Base-by-base conservation (phyloP, 2,113 vertebrate species). In the Pedionomus torquatus region DNA sequence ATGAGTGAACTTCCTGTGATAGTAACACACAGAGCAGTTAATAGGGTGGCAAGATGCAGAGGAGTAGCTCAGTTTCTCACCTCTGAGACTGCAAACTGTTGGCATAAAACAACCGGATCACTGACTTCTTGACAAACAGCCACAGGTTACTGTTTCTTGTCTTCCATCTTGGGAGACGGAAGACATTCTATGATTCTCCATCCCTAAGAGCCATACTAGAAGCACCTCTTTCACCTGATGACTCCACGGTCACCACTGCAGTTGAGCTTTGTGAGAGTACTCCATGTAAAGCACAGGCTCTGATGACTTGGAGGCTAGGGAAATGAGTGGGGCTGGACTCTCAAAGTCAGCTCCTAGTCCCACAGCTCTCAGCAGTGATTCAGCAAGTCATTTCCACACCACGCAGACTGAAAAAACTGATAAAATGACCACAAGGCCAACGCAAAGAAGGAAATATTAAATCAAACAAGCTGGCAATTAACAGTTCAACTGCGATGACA, bases 171-270 rank as follows among this genome's bases (percentile, higher is more conserved):
- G 24, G 12, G 24, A 51, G 51, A 52, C 15, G 51, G 51, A 52
- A 52, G 51, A 26, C 51, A 44, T 15, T 39, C 20, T 52, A 19
- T 11, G 17, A 60, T 5, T 78, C 21, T 78, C 19, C 58, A 54
- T 21, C 4, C 5, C 14, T 35, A 48, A 49, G 10, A 71, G 30
- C 14, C 14, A 13, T 14, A 31, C 13, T 30, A 55, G 14, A 35
- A 87, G 25, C 17, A 35, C 17, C 14, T 91, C 44, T 49, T 46
- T 16, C 15, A 75, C 11, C 11, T 20, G 9, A 37, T 48, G 51
- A 43, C 41, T 49, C 33, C 21, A n/a, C 0, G 0, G 69, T 7
- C 44, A 66, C 15, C 9, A 17, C 8, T 63, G 71, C 17, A 4
- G 39, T 64, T 64, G 18, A 19, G 6, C 63, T 64, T 43, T 43